Conservation (phyloP, 2,113 vertebrate genomes). For the Panthera tigris region DNA sequence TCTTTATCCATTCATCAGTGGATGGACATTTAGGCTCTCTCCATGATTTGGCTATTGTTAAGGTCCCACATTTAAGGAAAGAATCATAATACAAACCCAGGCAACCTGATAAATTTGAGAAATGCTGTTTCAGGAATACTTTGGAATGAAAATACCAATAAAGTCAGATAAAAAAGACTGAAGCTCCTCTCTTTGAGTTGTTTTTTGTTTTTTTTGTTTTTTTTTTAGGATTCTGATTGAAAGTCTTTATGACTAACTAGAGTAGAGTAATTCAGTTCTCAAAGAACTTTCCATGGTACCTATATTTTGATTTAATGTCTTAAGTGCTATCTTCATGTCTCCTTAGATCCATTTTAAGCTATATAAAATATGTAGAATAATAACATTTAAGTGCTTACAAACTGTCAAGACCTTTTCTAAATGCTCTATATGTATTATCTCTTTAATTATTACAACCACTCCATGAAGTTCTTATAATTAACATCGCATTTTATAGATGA, state of each 20-base stretch:
- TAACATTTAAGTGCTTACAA: background rate
- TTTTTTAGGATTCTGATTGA: background rate
- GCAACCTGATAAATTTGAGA: background rate
- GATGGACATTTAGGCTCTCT: no score
- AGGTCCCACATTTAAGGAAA: background rate
- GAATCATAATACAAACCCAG: background rate
- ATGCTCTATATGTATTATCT: background rate
- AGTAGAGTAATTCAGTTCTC: background rate
- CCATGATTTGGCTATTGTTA: no score
- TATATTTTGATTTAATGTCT: background rate
- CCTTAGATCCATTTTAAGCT: background rate
- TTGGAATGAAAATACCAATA: background rate
- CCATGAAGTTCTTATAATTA: background rate
- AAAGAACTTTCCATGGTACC: background rate
- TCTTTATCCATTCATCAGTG: no score
- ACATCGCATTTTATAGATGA: background rate
- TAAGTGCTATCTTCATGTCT: background rate
- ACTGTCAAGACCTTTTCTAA: constrained; percentile 17
- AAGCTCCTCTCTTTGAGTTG: background rate
- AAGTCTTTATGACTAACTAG: background rate
- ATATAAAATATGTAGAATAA: background rate
- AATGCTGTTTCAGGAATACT: background rate
- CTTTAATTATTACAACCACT: background rate
- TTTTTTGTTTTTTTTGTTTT: background rate
- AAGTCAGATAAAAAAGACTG: background rate